phyloP scores from a whole-genome alignment of 2,888 invertebrate species.

The Meloe dianella region DNA sequence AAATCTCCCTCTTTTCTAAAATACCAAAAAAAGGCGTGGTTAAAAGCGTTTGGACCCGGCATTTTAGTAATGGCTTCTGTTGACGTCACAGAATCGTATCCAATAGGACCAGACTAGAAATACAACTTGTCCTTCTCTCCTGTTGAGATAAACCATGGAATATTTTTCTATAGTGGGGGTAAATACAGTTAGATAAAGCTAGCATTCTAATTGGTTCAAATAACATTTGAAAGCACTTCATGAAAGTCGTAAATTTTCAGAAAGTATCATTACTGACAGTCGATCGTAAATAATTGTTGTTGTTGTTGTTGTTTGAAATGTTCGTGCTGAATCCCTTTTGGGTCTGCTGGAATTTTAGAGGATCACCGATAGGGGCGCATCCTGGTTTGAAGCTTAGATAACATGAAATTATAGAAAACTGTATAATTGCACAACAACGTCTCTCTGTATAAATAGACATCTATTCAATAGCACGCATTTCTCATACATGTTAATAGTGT shows the following conservation, averaged over 20 bases:
- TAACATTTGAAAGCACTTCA: slow-evolving; percentile 25
- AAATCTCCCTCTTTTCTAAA: neutral
- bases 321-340: too few species aligned
- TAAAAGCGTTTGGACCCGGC: slow-evolving; percentile 38
- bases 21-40: slow-evolving; percentile 33
- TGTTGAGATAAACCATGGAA: neutral
- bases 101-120: slow-evolving; percentile 34
- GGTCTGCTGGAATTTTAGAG: neutral
- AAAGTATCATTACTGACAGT: slow-evolving; percentile 37
- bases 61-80: slow-evolving; percentile 47
- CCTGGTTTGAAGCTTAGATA: slow-evolving; percentile 16
- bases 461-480: too few species aligned
- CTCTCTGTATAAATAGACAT: too few species aligned
- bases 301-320: neutral
- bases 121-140: slow-evolving; percentile 29
- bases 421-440: neutral
- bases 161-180: neutral
- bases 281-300: slow-evolving; percentile 39
- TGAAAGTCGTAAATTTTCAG: slow-evolving; percentile 40
- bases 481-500: too few species aligned
- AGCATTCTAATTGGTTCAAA: slow-evolving; percentile 34
- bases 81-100: slow-evolving; percentile 40
- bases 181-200: neutral
- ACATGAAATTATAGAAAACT: neutral
- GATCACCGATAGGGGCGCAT: slow-evolving; percentile 29